Evolutionary conservation across 2,797 vertebrate genomes (phyloP).

Genomic region (Aythya fuligula): DNA sequence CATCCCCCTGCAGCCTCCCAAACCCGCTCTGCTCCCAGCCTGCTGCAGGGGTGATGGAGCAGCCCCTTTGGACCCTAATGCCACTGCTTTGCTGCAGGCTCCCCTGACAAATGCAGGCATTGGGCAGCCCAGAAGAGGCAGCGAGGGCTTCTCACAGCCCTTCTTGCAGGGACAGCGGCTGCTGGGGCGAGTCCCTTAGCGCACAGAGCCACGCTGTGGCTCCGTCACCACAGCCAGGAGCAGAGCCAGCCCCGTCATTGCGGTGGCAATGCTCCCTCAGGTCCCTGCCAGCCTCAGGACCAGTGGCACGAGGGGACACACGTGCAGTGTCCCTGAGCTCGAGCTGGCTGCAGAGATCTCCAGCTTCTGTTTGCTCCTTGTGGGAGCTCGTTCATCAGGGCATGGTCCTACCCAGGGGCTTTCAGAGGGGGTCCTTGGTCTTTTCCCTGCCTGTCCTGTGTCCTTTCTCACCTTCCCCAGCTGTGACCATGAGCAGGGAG

Average conservation of each 20-base stretch:
- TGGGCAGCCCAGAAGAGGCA: background rate
- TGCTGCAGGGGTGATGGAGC: background rate
- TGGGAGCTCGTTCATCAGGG: background rate
- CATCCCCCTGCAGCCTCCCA: background rate
- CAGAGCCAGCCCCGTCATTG: background rate
- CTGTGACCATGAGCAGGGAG: background rate
- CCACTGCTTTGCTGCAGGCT: background rate
- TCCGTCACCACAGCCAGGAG: background rate
- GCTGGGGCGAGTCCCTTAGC: background rate
- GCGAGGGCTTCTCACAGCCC: background rate
- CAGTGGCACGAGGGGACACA: background rate
- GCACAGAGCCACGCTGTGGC: no score
- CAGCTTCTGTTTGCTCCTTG: background rate
- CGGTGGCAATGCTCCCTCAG: background rate
- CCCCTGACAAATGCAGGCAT: background rate
- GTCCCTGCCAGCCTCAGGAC: background rate
- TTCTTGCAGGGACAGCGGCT: background rate
- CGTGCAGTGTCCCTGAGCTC: background rate
- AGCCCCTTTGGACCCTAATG: accelerated
- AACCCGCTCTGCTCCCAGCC: accelerated
- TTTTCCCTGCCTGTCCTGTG: background rate
- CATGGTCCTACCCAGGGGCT: background rate
- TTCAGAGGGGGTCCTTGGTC: background rate
- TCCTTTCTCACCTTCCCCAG: background rate
- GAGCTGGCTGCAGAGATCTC: background rate